A percentile compares a stretch with the other conserved stretches of the same genome.
These are phyloP conservation scores for Gryllus longicercus DNA, from an alignment of 2,888 invertebrate genomes.

Conservation along the genomic window DNA sequence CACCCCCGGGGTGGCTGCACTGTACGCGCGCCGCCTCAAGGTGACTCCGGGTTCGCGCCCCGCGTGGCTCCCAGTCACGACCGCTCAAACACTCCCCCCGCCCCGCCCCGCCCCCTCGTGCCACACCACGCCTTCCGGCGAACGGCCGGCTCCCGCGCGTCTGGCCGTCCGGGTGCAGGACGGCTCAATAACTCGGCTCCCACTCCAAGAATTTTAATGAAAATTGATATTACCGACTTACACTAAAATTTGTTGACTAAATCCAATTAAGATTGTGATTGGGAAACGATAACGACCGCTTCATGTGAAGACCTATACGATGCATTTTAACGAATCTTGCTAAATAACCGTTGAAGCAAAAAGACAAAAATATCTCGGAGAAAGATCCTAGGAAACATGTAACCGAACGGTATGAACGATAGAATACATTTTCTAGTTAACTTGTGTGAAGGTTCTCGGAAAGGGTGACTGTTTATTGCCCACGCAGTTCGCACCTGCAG, in stretches of 20 bases:
- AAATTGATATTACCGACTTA: not conserved
- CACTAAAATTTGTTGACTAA: not conserved
- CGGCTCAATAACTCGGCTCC: not conserved
- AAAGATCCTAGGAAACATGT: not conserved
- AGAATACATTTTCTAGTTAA: not conserved
- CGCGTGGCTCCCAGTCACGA: too few species aligned
- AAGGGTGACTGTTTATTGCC: not conserved
- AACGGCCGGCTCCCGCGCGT: too few species aligned
- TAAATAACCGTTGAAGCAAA: constrained; percentile 4
- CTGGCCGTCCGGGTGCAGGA: not conserved
- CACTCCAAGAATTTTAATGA: constrained; percentile 1
- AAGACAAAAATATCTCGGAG: not conserved
- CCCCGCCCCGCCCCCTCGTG: too few species aligned
- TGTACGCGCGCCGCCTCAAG: too few species aligned
- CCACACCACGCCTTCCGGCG: too few species aligned
- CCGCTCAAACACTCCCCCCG: too few species aligned
- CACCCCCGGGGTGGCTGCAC: too few species aligned
- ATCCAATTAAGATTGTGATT: constrained; percentile 10
- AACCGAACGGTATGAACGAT: not conserved
- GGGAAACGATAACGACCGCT: not conserved
- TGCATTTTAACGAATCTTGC: constrained; percentile 17
- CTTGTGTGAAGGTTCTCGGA: not conserved
- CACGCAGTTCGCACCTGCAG: not conserved
- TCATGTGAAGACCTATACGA: not conserved
- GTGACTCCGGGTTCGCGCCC: too few species aligned